phyloP scores from a whole-genome alignment of 2,113 vertebrate genomes.

The Oreotrochilus melanogaster region DNA sequence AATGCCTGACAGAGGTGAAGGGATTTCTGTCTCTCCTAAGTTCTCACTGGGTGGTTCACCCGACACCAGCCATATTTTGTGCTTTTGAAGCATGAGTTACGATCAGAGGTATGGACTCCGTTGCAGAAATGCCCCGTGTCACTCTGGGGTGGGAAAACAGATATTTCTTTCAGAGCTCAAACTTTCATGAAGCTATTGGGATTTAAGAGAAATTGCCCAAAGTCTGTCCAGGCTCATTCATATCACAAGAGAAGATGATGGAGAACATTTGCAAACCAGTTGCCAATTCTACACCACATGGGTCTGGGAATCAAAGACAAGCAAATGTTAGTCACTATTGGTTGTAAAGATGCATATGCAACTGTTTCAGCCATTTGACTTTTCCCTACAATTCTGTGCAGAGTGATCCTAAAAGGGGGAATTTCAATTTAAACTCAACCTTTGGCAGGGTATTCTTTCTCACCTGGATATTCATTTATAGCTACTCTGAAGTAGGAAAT shows the following conservation, averaged over 20 bases:
- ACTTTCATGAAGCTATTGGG: neutral
- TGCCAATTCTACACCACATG: neutral
- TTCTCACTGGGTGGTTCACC: neutral
- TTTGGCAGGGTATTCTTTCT: neutral
- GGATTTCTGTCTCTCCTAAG: neutral
- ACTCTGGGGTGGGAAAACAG: neutral
- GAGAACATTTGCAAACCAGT: constrained; percentile 13
- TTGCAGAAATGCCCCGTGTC: neutral
- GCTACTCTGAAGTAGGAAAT: neutral
- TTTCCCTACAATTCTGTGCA: neutral
- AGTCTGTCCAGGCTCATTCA: neutral
- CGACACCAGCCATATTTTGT: neutral
- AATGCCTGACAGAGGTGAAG: fast-evolving
- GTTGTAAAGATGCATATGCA: neutral
- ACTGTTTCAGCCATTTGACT: neutral
- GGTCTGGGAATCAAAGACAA: neutral
- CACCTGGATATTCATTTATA: neutral
- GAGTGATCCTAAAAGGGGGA: neutral
- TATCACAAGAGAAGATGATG: neutral
- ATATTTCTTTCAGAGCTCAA: neutral
- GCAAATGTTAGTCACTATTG: neutral
- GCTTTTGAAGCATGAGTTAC: fast-evolving
- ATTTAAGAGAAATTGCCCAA: neutral
- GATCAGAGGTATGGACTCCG: neutral
- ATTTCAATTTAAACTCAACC: neutral